Evolutionary conservation across 2,113 vertebrate species (phyloP), one percentile per base, ranked within the genome.

Genomic region (Toxotes jaculatrix): DNA sequence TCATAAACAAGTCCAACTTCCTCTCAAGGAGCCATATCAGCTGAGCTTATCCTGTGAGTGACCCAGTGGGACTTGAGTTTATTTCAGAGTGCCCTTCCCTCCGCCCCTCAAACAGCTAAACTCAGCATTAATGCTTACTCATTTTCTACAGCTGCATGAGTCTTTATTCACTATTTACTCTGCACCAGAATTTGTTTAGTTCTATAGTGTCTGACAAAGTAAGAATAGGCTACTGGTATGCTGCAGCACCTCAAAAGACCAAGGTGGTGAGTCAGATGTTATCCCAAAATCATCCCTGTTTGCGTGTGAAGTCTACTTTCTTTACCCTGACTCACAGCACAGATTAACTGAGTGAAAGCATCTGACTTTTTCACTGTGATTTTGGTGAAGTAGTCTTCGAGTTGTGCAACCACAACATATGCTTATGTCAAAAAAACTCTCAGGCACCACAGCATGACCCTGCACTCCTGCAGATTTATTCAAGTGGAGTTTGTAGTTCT

Each of bases 1-100:
- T 91, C 82, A 83, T 88, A 93, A 94, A 93, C 92, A 93, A 91
- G 84, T 87, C 74, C 51, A 59, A 43, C 85, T 92, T 93, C 93
- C 91, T 92, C 84, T 88, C 71, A 1, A 64, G 77, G 75, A 78
- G 76, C 84, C 56, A 64, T 83, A 88, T 92, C 89, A 90, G 83
- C 85, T 87, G 85, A 89, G 71, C 63, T 88, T 88, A 87, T 87
- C 79, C 87, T 83, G 77, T 75, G 76, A 87, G 61, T 69, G 69
- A 42, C 73, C 87, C 70, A 57, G 40, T 55, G 86, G 84, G 83
- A 89, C 1, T 67, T 64, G 5, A 80, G 51, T 77, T 75, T 56
- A 61, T 84, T 83, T 68, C 51, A 72, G 40, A 72, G 59, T 70
- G 45, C 55, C n/a, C 34, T 49, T 38, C n/a, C 61, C 65, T 42